phyloP scores from a whole-genome alignment of 2,888 invertebrate genomes.

The Platycnemis pennipes region DNA sequence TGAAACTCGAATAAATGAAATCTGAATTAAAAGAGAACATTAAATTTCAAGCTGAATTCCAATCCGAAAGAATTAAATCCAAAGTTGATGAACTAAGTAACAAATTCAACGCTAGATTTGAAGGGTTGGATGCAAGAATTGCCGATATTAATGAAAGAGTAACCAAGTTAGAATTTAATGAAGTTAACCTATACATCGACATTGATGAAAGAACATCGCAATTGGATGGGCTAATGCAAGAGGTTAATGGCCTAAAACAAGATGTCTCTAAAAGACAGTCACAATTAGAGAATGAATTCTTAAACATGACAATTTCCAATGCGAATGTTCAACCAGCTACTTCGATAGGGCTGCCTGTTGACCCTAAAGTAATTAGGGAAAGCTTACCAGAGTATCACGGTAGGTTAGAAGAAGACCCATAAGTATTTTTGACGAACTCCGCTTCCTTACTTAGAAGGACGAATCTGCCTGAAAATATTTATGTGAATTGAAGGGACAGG shows the following conservation, averaged over 20 bases:
- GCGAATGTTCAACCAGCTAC: too few relatives aligned
- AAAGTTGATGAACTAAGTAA: neutral
- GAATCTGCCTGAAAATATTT: too few relatives aligned
- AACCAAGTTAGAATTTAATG: neutral
- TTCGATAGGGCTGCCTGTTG: too few relatives aligned
- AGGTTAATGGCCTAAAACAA: too few relatives aligned
- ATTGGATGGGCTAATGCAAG: too few relatives aligned
- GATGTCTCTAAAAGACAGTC: neutral
- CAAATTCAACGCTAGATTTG: neutral
- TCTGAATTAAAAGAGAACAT: neutral
- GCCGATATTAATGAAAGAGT: neutral
- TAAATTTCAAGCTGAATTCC: neutral
- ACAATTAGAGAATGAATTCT: neutral
- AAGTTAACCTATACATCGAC: neutral
- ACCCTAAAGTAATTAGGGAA: too few relatives aligned
- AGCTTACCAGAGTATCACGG: too few relatives aligned
- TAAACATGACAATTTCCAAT: neutral
- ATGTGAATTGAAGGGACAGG: too few relatives aligned
- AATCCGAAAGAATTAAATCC: neutral
- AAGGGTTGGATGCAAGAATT: neutral
- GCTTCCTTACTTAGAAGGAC: too few relatives aligned
- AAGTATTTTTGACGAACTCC: too few relatives aligned
- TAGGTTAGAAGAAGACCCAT: too few relatives aligned
- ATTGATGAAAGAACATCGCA: neutral
- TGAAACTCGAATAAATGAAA: neutral